Percentiles rank a stretch among this genome's conserved stretches.
Conservation (phyloP, 2,888 invertebrate genomes). For the Aphodius sticticus region DNA sequence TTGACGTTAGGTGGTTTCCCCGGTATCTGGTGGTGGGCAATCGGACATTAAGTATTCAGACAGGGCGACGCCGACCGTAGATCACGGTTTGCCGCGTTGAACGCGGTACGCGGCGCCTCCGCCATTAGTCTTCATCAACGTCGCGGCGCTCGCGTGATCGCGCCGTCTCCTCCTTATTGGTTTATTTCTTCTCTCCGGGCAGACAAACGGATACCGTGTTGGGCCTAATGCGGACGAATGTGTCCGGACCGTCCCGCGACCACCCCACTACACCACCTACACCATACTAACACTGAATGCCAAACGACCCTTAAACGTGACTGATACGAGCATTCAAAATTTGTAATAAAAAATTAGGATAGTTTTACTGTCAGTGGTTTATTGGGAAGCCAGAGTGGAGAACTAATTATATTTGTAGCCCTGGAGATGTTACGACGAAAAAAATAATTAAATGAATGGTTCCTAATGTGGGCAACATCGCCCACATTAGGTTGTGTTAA, state of each 20-base stretch:
- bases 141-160: constrained; percentile 54
- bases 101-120: constrained; percentile 47
- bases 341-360: too few relatives aligned
- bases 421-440: too few relatives aligned
- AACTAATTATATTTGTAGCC: too few relatives aligned
- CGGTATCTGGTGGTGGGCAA: constrained; percentile 23
- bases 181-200: constrained; percentile 47
- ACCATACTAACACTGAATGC: not conserved
- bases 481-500: too few relatives aligned
- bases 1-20: not conserved
- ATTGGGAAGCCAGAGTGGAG: too few relatives aligned
- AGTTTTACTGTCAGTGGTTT: too few relatives aligned
- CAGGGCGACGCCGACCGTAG: constrained; percentile 53
- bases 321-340: not conserved
- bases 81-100: constrained; percentile 52
- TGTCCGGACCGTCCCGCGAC: constrained; percentile 21
- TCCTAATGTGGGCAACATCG: too few relatives aligned
- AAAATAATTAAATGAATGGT: too few relatives aligned
- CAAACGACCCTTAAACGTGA: not conserved
- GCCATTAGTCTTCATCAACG: constrained; percentile 60
- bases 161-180: constrained; percentile 56
- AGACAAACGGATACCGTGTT: constrained; percentile 32
- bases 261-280: not conserved
- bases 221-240: constrained; percentile 35
- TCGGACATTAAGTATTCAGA: constrained; percentile 55